A percentile compares a stretch with the other conserved stretches of the same genome.
These are phyloP conservation scores for Uromys caudimaculatus DNA, from an alignment of 2,797 vertebrate species.

Conservation along the genomic window DNA sequence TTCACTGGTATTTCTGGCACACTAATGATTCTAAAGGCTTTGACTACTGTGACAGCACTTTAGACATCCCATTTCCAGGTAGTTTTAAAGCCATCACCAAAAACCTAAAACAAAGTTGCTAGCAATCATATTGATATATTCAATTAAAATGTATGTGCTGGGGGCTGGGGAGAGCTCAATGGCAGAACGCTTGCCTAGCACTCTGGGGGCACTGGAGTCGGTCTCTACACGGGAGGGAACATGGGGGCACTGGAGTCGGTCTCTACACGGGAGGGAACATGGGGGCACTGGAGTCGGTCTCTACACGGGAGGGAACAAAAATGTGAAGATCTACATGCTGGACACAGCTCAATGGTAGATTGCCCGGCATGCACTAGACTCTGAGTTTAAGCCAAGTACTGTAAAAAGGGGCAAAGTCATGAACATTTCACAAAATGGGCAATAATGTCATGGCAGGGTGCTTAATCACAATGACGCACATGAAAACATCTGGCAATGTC, in stretches of 20 bases:
- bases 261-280: no score
- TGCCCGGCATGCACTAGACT: not conserved
- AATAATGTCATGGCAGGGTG: not conserved
- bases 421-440: not conserved
- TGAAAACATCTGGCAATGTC: not conserved
- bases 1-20: not conserved
- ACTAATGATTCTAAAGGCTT: not conserved
- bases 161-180: not conserved
- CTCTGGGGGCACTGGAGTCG: not conserved
- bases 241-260: not conserved
- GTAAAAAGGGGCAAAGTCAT: not conserved
- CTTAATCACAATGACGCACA: not conserved
- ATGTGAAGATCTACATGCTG: not conserved
- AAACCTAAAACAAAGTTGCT: constrained; percentile 15
- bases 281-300: not conserved
- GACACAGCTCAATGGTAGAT: not conserved
- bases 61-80: not conserved
- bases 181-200: no score
- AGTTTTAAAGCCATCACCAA: constrained; percentile 39
- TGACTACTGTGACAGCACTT: not conserved
- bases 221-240: not conserved
- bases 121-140: not conserved
- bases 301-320: not conserved
- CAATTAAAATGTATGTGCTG: not conserved
- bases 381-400: not conserved